Conservation (phyloP, 2,113 vertebrate genomes). For the Paracanthobrama guichenoti region DNA sequence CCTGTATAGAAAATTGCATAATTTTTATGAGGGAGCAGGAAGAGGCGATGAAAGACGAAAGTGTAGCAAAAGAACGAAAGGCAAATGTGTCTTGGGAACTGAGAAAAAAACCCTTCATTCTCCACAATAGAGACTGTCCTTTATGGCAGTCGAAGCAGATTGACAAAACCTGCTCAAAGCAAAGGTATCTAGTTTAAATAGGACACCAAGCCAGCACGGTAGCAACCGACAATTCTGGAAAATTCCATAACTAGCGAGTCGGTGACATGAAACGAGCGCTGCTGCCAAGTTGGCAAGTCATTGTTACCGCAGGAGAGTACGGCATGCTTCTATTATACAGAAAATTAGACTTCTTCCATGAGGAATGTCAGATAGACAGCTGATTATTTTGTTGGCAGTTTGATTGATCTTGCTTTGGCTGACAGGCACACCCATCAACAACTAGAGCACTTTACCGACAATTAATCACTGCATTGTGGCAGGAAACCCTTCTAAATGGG, state of each 20-base stretch:
- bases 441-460: slow-evolving; percentile 13
- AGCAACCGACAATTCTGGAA: slow-evolving; percentile 1
- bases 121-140: background rate
- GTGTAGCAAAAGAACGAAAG: background rate
- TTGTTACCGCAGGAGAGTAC: slow-evolving; percentile 58
- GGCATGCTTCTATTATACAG: slow-evolving; percentile 36
- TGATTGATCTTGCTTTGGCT: slow-evolving; percentile 16
- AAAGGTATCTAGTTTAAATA: slow-evolving; percentile 9
- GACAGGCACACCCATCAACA: slow-evolving; percentile 41
- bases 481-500: slow-evolving; percentile 28
- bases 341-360: slow-evolving; percentile 43
- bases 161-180: slow-evolving; percentile 16
- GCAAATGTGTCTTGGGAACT: background rate
- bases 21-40: background rate
- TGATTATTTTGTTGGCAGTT: slow-evolving; percentile 39
- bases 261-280: slow-evolving; percentile 38
- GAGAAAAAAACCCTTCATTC: background rate
- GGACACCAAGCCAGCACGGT: background rate
- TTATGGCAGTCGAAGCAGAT: background rate
- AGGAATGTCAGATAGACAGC: slow-evolving; percentile 48
- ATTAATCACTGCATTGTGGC: slow-evolving; percentile 32
- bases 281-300: slow-evolving; percentile 55
- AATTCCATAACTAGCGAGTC: slow-evolving; percentile 32
- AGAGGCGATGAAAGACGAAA: background rate
- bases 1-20: background rate